Percentiles rank a stretch among this genome's conserved stretches.
Conservation (phyloP, 2,797 vertebrate species). For the Distichodus sexfasciatus region DNA sequence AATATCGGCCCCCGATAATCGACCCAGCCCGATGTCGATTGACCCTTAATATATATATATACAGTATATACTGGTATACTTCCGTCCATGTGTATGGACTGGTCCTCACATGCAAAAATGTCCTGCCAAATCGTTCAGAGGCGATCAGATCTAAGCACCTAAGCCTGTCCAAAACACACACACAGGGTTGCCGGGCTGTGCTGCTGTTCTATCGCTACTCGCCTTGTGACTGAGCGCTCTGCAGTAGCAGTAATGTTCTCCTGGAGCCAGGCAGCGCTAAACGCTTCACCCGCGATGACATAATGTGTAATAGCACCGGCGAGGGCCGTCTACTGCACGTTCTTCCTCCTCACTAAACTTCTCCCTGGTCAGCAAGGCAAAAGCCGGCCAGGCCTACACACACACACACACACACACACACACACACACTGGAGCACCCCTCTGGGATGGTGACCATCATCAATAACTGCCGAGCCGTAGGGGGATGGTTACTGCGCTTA, state of each 20-base stretch:
- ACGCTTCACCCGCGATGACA: constrained; percentile 49
- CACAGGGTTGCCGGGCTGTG: background rate
- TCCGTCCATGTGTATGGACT: too few species aligned
- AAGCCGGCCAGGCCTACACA: background rate
- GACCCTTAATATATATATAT: too few species aligned
- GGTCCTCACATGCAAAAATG: too few species aligned
- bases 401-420: background rate
- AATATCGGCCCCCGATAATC: too few species aligned
- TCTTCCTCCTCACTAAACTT: constrained; percentile 50
- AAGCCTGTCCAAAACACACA: background rate
- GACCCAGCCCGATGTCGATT: too few species aligned
- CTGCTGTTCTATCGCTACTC: background rate
- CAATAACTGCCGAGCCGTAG: too few species aligned
- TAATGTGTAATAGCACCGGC: constrained; percentile 56
- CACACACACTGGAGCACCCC: background rate
- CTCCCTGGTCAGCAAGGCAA: background rate
- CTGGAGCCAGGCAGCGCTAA: constrained; percentile 10
- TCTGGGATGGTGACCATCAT: too few species aligned
- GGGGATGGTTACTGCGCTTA: too few species aligned
- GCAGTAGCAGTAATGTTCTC: constrained; percentile 30
- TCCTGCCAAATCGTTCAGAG: too few species aligned
- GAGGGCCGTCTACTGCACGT: constrained; percentile 52
- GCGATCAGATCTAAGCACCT: too few species aligned
- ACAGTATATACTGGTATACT: too few species aligned
- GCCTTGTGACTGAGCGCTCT: constrained; percentile 11